phyloP scores from a whole-genome alignment of 2,113 vertebrate genomes.

The Phyllostomus discolor region DNA sequence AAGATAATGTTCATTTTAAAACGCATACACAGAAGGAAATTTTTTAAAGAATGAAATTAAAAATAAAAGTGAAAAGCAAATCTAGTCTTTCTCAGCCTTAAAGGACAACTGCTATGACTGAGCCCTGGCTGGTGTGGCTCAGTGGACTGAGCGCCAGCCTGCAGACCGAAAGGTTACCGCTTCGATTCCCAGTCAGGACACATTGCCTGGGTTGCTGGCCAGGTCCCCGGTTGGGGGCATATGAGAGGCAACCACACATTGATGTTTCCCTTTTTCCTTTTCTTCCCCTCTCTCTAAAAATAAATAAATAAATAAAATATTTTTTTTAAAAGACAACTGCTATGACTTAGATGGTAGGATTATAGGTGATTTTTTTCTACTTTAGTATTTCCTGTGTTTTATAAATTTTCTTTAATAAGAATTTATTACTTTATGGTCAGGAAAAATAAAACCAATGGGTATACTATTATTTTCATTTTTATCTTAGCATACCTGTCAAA shows the following conservation, averaged over 20 bases:
- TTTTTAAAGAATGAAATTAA: neutral
- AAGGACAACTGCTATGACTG: neutral
- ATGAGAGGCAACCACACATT: too few species aligned
- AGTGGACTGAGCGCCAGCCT: too few species aligned
- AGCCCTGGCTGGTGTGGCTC: too few species aligned
- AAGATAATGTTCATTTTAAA: conserved; percentile 19
- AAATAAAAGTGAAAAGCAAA: neutral
- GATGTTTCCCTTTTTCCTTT: too few species aligned
- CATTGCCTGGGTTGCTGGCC: too few species aligned
- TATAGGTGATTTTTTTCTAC: neutral
- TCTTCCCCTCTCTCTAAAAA: too few species aligned
- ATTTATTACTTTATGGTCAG: neutral
- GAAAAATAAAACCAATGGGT: neutral
- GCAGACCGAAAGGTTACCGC: too few species aligned
- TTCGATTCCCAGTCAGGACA: too few species aligned
- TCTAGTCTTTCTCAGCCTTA: neutral
- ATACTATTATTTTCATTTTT: conserved; percentile 3
- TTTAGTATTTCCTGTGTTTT: neutral
- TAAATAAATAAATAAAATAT: too few species aligned
- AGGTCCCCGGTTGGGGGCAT: too few species aligned
- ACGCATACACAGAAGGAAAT: neutral
- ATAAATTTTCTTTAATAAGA: neutral
- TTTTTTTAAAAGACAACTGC: neutral
- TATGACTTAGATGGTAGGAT: neutral
- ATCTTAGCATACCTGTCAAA: neutral